Evolutionary conservation across 2,797 vertebrate genomes (phyloP).

Genomic region (Eulemur rubriventer): DNA sequence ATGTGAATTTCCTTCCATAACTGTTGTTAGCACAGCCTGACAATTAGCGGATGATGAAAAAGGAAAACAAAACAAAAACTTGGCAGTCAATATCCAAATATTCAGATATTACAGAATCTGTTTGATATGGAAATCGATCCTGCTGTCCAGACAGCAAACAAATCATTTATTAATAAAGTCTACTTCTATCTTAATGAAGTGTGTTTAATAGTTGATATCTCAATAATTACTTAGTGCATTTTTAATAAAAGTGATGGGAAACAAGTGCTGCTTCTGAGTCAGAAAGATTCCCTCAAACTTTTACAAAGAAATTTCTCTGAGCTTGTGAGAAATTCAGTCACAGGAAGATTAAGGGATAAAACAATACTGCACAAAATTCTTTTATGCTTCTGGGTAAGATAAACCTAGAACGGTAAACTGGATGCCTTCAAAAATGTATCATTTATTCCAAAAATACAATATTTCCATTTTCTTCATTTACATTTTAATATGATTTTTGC

Average conservation of each 20-base stretch:
- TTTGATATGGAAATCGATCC: slow-evolving; percentile 39
- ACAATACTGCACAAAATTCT: background rate
- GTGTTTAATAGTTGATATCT: slow-evolving; percentile 37
- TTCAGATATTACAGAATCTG: background rate
- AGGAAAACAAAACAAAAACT: background rate
- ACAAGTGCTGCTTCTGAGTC: background rate
- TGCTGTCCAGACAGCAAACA: slow-evolving; percentile 8
- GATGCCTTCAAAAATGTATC: background rate
- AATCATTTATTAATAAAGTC: slow-evolving; percentile 52
- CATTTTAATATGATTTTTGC: background rate
- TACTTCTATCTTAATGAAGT: slow-evolving; percentile 47
- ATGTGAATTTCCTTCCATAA: background rate
- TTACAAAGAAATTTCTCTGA: background rate
- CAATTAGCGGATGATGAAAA: background rate
- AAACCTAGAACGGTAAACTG: background rate
- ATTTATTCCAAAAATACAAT: slow-evolving; percentile 14
- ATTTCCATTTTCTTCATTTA: slow-evolving; percentile 5
- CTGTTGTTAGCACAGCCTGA: background rate
- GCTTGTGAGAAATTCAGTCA: background rate
- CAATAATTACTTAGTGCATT: slow-evolving; percentile 16
- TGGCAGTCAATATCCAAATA: background rate
- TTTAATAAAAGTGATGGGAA: background rate
- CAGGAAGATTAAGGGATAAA: background rate
- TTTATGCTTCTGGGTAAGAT: background rate
- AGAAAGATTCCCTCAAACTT: background rate